A percentile compares a stretch with the other conserved stretches of the same genome.
Conservation (phyloP, 2,888 invertebrate species). For the Drosophila koepferae region DNA sequence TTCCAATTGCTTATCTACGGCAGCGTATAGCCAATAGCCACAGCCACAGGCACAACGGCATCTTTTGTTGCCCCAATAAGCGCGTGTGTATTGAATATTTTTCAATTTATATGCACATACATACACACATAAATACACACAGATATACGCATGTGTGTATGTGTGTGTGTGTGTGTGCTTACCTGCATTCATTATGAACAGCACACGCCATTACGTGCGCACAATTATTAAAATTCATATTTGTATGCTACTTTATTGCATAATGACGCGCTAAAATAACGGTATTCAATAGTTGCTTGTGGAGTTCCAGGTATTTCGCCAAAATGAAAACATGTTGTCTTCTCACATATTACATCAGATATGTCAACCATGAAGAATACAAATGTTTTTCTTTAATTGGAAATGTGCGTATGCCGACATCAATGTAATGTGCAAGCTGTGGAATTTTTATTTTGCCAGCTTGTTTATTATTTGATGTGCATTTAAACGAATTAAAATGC, state of each 20-base stretch:
- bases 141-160: neutral
- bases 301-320: neutral
- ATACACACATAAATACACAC: neutral
- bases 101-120: neutral
- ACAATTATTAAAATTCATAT: conserved; percentile 39
- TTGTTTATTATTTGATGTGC: neutral
- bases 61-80: conserved; percentile 39
- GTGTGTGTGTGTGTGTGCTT: neutral
- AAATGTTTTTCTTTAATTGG: neutral
- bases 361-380: neutral
- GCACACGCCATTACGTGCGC: conserved; percentile 23
- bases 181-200: neutral
- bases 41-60: conserved; percentile 18
- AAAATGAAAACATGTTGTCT: conserved; percentile 2
- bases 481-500: neutral
- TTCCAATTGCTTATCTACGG: conserved; percentile 59
- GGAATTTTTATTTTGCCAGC: neutral
- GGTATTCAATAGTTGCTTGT: neutral
- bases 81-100: conserved; percentile 17
- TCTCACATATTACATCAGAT: neutral
- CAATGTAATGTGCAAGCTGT: neutral
- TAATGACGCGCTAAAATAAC: conserved; percentile 4
- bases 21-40: neutral
- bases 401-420: neutral
- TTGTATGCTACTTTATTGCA: conserved; percentile 12